Conservation (phyloP, 2,797 vertebrate species). For the Chloroceryle amazona region DNA sequence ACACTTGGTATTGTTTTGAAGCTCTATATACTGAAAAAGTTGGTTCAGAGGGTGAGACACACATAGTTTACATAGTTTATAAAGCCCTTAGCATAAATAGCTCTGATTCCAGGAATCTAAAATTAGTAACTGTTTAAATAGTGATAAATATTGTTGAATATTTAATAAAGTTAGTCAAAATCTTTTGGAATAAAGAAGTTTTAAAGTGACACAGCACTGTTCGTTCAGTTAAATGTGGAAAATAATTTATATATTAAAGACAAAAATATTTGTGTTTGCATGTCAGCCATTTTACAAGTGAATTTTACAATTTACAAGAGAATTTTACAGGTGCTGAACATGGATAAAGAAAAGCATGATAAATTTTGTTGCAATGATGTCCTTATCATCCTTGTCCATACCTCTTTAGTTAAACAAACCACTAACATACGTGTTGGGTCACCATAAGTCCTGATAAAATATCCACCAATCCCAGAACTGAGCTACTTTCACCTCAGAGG, state of each 20-base stretch:
- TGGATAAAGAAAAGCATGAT: background rate
- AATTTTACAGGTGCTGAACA: background rate
- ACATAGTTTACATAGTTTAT: background rate
- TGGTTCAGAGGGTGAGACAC: background rate
- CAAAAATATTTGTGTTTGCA: background rate
- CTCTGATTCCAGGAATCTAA: background rate
- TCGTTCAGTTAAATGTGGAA: background rate
- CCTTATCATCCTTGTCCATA: background rate
- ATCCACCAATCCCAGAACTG: background rate
- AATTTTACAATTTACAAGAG: too few relatives aligned
- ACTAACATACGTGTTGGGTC: background rate
- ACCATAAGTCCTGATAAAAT: background rate
- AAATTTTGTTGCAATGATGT: background rate
- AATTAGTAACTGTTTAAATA: background rate
- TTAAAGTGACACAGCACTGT: background rate
- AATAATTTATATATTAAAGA: background rate
- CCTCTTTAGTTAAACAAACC: background rate
- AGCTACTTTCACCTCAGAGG: background rate
- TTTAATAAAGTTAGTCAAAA: background rate
- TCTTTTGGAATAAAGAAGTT: background rate
- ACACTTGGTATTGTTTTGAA: background rate
- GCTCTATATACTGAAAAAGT: background rate
- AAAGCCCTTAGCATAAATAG: conserved; percentile 21
- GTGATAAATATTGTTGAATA: background rate
- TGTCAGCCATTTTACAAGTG: too few relatives aligned